A percentile compares a stretch with the other conserved stretches of the same genome.
Conservation (phyloP, 2,113 vertebrate species). For the Catharus minimus region DNA sequence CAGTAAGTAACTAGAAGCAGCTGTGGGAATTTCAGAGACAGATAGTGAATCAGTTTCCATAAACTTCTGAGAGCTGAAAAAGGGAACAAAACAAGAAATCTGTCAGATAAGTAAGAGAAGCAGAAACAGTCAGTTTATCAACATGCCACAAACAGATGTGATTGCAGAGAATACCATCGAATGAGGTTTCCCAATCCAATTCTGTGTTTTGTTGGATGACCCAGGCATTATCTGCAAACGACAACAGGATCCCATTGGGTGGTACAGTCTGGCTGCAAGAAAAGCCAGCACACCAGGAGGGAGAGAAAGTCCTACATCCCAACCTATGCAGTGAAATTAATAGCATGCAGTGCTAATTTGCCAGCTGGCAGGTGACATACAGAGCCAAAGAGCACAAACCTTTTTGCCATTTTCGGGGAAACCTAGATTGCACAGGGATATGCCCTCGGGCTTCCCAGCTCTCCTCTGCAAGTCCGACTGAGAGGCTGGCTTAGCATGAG, state of each 20-base stretch:
- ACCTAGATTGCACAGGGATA: too few species aligned
- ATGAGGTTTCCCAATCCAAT: accelerated
- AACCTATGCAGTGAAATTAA: neutral
- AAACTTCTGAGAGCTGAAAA: neutral
- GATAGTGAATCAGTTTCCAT: neutral
- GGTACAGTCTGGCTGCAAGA: neutral
- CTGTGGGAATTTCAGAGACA: neutral
- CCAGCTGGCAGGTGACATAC: neutral
- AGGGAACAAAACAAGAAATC: neutral
- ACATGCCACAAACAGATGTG: neutral
- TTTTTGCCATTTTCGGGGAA: neutral
- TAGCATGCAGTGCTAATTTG: neutral
- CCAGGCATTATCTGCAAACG: neutral
- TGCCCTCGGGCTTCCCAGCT: neutral
- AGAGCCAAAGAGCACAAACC: neutral
- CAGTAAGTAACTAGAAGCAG: neutral
- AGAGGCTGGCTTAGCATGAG: neutral
- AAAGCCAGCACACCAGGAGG: neutral
- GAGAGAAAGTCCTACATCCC: neutral
- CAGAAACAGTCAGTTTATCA: neutral
- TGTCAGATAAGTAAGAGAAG: neutral
- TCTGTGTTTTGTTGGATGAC: neutral
- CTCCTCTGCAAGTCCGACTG: neutral
- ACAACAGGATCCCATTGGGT: neutral
- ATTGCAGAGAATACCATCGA: neutral